A percentile compares a stretch with the other conserved stretches of the same genome.
Conservation (phyloP, 92 coral and sea anemone species). For the Phenganax subtilis region DNA sequence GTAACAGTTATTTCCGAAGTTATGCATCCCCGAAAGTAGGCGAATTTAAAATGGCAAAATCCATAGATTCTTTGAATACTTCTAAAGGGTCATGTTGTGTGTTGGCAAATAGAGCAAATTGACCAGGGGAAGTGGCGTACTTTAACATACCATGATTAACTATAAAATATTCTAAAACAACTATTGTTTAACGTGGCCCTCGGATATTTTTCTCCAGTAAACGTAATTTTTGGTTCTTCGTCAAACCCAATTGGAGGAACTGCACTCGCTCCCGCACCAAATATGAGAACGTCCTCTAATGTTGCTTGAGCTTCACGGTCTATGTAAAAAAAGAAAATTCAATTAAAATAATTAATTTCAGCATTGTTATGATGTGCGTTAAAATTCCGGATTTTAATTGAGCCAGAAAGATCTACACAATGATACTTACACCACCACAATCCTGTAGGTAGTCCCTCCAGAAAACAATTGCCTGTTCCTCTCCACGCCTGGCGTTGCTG, state of each 20-base stretch:
- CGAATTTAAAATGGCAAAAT: slow-evolving; percentile 34
- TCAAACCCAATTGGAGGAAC: slow-evolving; percentile 40
- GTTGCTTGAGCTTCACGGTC: slow-evolving; percentile 1
- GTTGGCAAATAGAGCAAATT: slow-evolving; percentile 1
- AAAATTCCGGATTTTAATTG: too few relatives aligned
- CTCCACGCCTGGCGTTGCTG: neutral
- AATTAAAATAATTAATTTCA: too few relatives aligned
- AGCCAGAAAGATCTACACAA: neutral
- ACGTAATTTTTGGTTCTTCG: slow-evolving; percentile 17
- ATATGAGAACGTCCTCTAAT: slow-evolving; percentile 30
- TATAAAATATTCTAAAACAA: neutral
- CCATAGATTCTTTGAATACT: slow-evolving; percentile 20
- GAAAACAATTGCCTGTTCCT: neutral
- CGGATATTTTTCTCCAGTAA: slow-evolving; percentile 17
- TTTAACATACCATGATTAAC: neutral
- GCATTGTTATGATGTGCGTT: too few relatives aligned
- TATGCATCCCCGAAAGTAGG: slow-evolving; percentile 29
- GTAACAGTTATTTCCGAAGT: neutral
- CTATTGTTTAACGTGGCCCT: slow-evolving; percentile 21
- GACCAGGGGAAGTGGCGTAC: neutral
- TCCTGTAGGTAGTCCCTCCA: slow-evolving; percentile 5
- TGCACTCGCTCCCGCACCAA: slow-evolving; percentile 21
- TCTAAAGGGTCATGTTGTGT: neutral
- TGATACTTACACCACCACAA: neutral
- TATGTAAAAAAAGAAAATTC: neutral